Conservation (phyloP, 1,140 invertebrate genomes). For the Drosophila tsacasi region DNA sequence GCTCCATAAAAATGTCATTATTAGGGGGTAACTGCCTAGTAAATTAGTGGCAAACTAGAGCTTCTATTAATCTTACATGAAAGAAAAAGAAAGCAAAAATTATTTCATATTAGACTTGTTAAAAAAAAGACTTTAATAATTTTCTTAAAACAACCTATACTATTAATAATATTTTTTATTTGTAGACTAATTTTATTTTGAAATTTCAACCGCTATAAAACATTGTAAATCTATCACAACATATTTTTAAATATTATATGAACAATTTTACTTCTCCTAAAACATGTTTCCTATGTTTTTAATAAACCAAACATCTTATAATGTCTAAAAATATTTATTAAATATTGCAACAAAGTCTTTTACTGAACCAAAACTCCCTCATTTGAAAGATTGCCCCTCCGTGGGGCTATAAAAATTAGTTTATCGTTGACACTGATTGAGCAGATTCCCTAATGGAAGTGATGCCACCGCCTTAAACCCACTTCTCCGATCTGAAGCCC, state of each 20-base stretch:
- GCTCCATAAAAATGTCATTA: not conserved
- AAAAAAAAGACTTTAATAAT: not conserved
- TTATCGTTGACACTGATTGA: constrained; percentile 77
- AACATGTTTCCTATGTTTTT: not conserved
- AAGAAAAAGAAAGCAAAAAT: not conserved
- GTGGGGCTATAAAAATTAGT: constrained; percentile 56
- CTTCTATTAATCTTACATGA: not conserved
- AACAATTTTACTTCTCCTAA: no score
- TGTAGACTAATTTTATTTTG: no score
- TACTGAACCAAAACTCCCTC: not conserved
- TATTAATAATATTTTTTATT: not conserved
- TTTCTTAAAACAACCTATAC: not conserved
- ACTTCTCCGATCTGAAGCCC: constrained; percentile 8
- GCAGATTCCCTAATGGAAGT: constrained; percentile 63
- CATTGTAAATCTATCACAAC: not conserved
- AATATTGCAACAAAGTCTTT: no score
- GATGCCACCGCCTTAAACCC: constrained; percentile 8
- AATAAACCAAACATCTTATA: not conserved
- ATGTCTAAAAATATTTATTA: not conserved
- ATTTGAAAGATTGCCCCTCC: not conserved
- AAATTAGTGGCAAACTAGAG: no score
- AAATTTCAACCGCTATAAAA: not conserved
- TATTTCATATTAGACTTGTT: not conserved
- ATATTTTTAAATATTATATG: not conserved
- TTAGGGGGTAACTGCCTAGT: not conserved